Evolutionary conservation across 2,113 vertebrate species (phyloP), one percentile per base, ranked within the genome.

Genomic region (Mystacornis crossleyi): DNA sequence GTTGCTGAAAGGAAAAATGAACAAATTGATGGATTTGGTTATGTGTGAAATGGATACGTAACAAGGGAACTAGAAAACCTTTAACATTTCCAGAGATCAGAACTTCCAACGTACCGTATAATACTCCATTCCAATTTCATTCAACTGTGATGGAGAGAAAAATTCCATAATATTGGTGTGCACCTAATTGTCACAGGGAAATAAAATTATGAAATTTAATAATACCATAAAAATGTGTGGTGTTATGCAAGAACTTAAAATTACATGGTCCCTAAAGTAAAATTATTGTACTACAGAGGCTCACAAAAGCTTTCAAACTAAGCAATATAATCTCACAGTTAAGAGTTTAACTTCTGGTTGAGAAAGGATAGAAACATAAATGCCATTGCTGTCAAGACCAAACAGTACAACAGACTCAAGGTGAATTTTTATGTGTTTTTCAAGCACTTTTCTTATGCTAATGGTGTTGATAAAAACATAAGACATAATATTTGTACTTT

Each of bases 141-240:
- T 96, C 95, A 96, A 86, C 92, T 97, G 96, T 94, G 95, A 95
- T 96, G 69, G 91, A 95, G 89, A 51, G 79, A 89, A 96, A 98
- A 97, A 97, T 89, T 97, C 96, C 87, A 58, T 97, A 97, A 97
- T 96, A 96, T 95, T 97, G 80, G 77, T 97, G 78, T 96, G 90
- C 95, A 94, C 93, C 97, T 98, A 98, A 98, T 98, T 98, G 97
- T 98, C 97, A 97, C 69, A 96, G 95, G 80, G 95, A 98, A 98
- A 98, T 98, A 98, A 98, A 98, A 98, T 98, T 95, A 96, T 21
- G 21, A 98, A 98, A 86, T 98, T 98, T 98, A 98, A 96, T 97
- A 96, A 98, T 97, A 95, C 86, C 93, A 96, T 97, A 97, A 98
- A 98, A 98, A 97, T 97, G 70, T 97, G 92, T 94, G 89, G 88